Evolutionary conservation across 92 coral and sea anemone species (phyloP).

Genomic region (Parazoanthus atlanticus): DNA sequence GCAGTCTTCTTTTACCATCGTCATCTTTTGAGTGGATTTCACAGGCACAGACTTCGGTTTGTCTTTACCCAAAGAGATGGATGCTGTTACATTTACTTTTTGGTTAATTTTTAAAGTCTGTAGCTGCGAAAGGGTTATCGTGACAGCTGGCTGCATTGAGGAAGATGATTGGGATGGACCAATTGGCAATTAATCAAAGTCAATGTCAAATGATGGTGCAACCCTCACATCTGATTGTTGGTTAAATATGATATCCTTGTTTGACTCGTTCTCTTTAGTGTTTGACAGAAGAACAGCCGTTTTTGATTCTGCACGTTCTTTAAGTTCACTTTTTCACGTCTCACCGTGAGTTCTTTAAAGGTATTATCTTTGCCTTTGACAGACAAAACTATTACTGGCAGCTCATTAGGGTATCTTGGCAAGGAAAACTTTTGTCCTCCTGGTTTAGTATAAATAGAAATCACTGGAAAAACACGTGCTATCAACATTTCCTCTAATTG

Average conservation of each 20-base stretch:
- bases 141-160: slow-evolving; percentile 50
- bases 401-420: too few species aligned
- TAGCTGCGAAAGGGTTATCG: slow-evolving; percentile 57
- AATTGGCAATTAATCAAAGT: slow-evolving; percentile 39
- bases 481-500: too few species aligned
- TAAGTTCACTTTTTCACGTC: too few species aligned
- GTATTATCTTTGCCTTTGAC: too few species aligned
- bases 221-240: slow-evolving; percentile 54
- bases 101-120: slow-evolving; percentile 59
- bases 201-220: slow-evolving; percentile 58
- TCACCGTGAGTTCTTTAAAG: too few species aligned
- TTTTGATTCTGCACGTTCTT: slow-evolving; percentile 57
- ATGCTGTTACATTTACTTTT: slow-evolving; percentile 65
- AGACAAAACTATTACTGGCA: too few species aligned
- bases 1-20: slow-evolving; percentile 69
- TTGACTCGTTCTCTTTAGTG: slow-evolving; percentile 44
- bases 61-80: slow-evolving; percentile 62
- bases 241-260: slow-evolving; percentile 58
- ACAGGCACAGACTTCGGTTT: slow-evolving; percentile 59
- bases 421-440: too few species aligned
- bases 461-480: too few species aligned
- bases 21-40: slow-evolving; percentile 50
- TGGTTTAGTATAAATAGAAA: too few species aligned
- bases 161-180: slow-evolving; percentile 44
- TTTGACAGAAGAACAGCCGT: slow-evolving; percentile 58